Evolutionary conservation across 2,888 invertebrate genomes (phyloP).

Genomic region (Melanostoma scalare): DNA sequence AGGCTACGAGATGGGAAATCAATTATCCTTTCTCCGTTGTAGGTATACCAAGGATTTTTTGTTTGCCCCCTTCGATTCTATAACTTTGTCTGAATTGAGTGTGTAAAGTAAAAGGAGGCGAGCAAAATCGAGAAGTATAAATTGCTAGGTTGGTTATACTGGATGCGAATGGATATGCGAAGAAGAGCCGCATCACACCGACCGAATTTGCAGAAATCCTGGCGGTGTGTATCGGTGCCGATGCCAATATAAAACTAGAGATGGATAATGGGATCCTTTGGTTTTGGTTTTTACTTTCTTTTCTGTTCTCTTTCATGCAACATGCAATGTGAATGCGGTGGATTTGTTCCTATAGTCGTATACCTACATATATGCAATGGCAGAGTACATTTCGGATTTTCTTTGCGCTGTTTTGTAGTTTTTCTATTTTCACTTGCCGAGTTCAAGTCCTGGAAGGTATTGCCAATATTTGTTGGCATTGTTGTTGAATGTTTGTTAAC

Average conservation of each 20-base stretch:
- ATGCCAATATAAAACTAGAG: slow-evolving; percentile 21
- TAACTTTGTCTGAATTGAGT: slow-evolving; percentile 15
- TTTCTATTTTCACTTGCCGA: slow-evolving; percentile 32
- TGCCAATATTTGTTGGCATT: slow-evolving; percentile 51
- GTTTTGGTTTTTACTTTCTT: slow-evolving; percentile 5
- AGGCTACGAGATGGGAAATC: slow-evolving; percentile 65
- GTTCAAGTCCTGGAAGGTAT: slow-evolving; percentile 44
- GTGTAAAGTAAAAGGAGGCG: slow-evolving; percentile 14
- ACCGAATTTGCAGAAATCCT: slow-evolving; percentile 46
- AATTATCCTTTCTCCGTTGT: slow-evolving; percentile 56
- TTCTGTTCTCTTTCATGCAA: slow-evolving; percentile 3
- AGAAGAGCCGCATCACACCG: slow-evolving; percentile 18
- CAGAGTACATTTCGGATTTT: slow-evolving; percentile 48
- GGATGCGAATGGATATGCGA: slow-evolving; percentile 25
- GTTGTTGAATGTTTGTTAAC: slow-evolving; percentile 58
- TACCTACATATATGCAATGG: too few species aligned
- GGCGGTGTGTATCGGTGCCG: slow-evolving; percentile 9
- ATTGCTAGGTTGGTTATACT: slow-evolving; percentile 2
- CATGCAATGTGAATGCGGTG: slow-evolving; percentile 39
- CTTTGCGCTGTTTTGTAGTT: slow-evolving; percentile 22
- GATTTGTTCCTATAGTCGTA: slow-evolving; percentile 34
- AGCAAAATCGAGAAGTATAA: slow-evolving; percentile 37
- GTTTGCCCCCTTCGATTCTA: background rate
- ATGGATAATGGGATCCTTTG: slow-evolving; percentile 45
- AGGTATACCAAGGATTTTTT: background rate